A percentile compares a stretch with the other conserved stretches of the same genome.
Evolutionary conservation across 2,113 vertebrate species (phyloP).

Genomic region (Willisornis vidua): DNA sequence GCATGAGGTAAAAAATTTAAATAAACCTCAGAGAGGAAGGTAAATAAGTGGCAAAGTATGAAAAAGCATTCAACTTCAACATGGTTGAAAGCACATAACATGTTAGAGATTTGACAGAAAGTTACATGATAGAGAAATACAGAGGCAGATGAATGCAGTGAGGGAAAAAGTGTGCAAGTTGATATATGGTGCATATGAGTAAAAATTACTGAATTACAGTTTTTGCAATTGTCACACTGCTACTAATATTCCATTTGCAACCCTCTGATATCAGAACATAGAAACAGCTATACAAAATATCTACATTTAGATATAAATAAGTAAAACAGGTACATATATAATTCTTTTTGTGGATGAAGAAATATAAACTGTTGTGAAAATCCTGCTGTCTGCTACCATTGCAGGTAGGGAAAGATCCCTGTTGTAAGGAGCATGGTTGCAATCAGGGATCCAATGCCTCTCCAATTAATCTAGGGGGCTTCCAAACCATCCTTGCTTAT

Average conservation of each 20-base stretch:
- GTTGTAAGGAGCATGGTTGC: rapidly evolving
- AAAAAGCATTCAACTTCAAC: not conserved
- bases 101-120: not conserved
- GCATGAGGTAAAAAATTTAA: constrained; percentile 17
- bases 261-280: not conserved
- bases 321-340: rapidly evolving
- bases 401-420: not conserved
- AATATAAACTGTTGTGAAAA: not conserved
- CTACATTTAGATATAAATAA: not conserved
- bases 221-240: not conserved
- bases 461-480: not conserved
- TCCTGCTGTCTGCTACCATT: not conserved
- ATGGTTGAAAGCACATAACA: not conserved
- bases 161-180: not conserved
- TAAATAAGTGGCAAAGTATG: not conserved
- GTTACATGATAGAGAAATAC: not conserved
- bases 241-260: not conserved
- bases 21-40: not conserved
- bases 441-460: not conserved
- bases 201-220: not conserved
- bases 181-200: not conserved
- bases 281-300: not conserved
- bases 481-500: not conserved
- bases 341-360: not conserved
- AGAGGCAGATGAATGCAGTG: not conserved